These are phyloP conservation scores for Patiria pectinifera DNA, from an alignment of 53 echinoderm and acorn worm genomes.

Conservation along the genomic window DNA sequence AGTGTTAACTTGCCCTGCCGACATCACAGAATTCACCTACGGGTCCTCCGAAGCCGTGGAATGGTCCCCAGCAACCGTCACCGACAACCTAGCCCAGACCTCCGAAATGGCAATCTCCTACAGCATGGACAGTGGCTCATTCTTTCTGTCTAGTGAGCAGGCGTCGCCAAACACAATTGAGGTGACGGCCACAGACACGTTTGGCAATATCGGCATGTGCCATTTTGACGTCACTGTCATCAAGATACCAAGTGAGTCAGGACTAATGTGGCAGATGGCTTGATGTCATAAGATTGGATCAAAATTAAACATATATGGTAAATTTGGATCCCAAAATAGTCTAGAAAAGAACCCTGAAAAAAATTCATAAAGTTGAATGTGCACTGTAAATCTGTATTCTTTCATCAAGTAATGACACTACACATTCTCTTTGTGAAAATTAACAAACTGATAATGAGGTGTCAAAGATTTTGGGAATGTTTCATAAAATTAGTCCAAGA, in stretches of 20 bases:
- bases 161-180: conserved; percentile 30
- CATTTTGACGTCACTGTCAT: conserved; percentile 61
- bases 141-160: conserved; percentile 39
- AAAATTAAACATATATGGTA: too few species aligned
- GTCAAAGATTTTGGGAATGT: too few species aligned
- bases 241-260: conserved; percentile 49
- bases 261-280: background rate
- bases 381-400: too few species aligned
- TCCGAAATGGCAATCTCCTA: conserved; percentile 58
- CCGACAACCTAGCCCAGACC: conserved; percentile 66
- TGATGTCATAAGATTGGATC: too few species aligned
- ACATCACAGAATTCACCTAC: conserved; percentile 57
- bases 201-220: conserved; percentile 69
- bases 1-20: conserved; percentile 51
- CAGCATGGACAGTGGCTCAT: conserved; percentile 60
- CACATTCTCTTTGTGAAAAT: too few species aligned
- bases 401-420: too few species aligned
- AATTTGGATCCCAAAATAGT: too few species aligned
- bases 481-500: too few species aligned
- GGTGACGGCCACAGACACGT: conserved; percentile 71
- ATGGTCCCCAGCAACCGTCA: conserved; percentile 63
- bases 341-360: too few species aligned
- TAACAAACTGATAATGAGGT: too few species aligned
- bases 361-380: too few species aligned
- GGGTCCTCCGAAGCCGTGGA: conserved; percentile 34